phyloP scores from a whole-genome alignment of 1,140 invertebrate genomes.

The Drosophila subobscura region DNA sequence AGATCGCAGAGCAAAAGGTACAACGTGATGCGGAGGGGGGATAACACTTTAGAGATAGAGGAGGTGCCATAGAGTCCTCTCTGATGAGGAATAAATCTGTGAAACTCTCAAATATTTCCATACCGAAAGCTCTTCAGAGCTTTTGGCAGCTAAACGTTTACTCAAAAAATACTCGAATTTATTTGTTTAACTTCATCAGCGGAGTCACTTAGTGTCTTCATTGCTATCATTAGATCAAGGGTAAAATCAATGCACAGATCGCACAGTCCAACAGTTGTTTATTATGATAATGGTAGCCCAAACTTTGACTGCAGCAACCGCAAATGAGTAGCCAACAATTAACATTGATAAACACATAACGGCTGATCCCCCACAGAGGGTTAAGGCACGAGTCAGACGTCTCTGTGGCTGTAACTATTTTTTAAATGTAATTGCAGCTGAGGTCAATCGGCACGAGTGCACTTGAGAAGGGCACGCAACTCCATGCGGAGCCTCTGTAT shows the following conservation, averaged over 20 bases:
- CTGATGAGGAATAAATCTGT: too few relatives aligned
- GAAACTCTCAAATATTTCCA: too few relatives aligned
- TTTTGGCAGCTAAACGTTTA: too few relatives aligned
- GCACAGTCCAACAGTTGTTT: conserved; percentile 2
- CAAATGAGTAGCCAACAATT: conserved; percentile 40
- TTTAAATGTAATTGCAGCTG: conserved; percentile 23
- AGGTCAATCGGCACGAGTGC: conserved; percentile 35
- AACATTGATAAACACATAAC: conserved; percentile 60
- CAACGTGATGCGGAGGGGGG: neutral
- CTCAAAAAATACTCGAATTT: too few relatives aligned
- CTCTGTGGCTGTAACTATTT: conserved; percentile 32
- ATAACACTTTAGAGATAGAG: too few relatives aligned
- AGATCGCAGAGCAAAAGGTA: conserved; percentile 21
- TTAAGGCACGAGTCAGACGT: conserved; percentile 22
- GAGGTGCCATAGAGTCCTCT: too few relatives aligned
- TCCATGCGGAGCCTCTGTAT: neutral
- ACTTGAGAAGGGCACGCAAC: conserved; percentile 19
- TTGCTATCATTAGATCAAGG: conserved; percentile 14
- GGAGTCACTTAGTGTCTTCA: neutral
- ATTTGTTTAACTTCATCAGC: too few relatives aligned
- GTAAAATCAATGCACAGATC: conserved; percentile 1
- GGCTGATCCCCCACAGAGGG: neutral
- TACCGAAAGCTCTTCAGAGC: too few relatives aligned
- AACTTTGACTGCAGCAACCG: conserved; percentile 26
- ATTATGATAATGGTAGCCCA: conserved; percentile 18